Conservation (phyloP, 2,797 vertebrate species). For the Phoxinus dragarum region DNA sequence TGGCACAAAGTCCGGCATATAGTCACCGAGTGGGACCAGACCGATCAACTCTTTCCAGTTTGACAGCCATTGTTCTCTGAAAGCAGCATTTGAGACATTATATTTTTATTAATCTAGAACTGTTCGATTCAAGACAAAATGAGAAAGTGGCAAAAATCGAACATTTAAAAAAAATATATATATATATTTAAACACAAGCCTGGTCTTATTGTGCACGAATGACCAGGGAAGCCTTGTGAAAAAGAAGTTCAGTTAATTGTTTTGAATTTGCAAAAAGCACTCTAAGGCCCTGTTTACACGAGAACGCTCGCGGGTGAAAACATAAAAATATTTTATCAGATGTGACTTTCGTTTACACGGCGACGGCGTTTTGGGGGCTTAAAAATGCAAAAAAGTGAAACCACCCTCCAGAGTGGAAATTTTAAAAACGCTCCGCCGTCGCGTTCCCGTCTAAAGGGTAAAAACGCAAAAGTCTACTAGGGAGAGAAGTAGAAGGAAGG, state of each 20-base stretch:
- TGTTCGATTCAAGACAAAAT: not conserved
- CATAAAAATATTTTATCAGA: too few species aligned
- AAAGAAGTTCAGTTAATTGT: not conserved
- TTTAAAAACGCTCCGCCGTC: too few species aligned
- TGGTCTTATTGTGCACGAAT: not conserved
- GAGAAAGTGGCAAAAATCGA: not conserved
- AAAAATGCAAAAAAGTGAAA: too few species aligned
- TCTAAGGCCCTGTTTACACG: too few species aligned
- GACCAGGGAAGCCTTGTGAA: not conserved
- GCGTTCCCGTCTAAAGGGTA: too few species aligned
- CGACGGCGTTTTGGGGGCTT: too few species aligned
- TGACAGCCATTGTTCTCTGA: slow-evolving; percentile 1
- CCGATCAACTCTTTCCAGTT: not conserved
- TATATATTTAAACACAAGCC: not conserved
- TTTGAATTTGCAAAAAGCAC: not conserved
- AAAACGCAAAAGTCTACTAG: too few species aligned
- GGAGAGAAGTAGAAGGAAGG: too few species aligned
- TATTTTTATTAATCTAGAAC: not conserved
- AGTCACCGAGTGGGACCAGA: slow-evolving; percentile 3
- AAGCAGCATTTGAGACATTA: not conserved
- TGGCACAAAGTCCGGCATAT: slow-evolving; percentile 9
- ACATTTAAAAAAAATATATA: not conserved
- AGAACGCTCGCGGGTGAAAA: too few species aligned
- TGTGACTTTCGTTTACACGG: too few species aligned
- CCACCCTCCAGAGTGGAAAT: too few species aligned